phyloP scores from a whole-genome alignment of 2,797 vertebrate species.

The Pseudochirops corinnae region DNA sequence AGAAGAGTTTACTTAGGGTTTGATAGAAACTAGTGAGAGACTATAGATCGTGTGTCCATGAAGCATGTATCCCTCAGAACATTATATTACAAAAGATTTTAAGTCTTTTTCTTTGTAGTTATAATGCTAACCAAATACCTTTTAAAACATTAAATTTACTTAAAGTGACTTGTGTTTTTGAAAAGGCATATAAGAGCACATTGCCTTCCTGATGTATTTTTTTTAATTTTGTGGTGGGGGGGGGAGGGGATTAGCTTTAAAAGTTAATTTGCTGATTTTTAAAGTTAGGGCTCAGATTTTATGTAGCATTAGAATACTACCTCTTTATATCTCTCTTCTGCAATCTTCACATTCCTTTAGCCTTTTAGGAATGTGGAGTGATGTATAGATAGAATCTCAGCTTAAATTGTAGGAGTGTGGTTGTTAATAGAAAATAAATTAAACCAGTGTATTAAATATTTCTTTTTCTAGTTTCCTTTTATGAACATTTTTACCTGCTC shows the following conservation, averaged over 20 bases:
- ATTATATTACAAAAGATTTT: neutral
- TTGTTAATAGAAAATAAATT: neutral
- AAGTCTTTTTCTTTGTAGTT: slow-evolving; percentile 8
- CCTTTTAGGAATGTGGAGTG: neutral
- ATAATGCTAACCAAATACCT: neutral
- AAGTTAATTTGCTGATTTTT: neutral
- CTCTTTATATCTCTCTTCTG: neutral
- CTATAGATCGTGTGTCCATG: neutral
- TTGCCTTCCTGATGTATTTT: neutral
- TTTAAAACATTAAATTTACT: neutral
- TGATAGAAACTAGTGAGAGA: slow-evolving; percentile 19
- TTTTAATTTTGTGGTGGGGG: neutral
- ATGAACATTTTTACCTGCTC: slow-evolving; percentile 1
- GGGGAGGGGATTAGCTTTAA: neutral
- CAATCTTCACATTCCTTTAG: neutral
- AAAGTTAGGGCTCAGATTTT: neutral
- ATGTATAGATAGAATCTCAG: neutral
- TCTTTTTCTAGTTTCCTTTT: neutral
- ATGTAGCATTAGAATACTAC: neutral
- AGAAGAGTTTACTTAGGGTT: slow-evolving; percentile 63
- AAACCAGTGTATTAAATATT: neutral
- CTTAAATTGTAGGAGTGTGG: neutral
- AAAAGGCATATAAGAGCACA: slow-evolving; percentile 15
- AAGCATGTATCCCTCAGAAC: slow-evolving; percentile 5
- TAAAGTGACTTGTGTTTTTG: slow-evolving; percentile 29